Evolutionary conservation across 1,140 invertebrate species (phyloP).

Genomic region (Drosophila sturtevanti): DNA sequence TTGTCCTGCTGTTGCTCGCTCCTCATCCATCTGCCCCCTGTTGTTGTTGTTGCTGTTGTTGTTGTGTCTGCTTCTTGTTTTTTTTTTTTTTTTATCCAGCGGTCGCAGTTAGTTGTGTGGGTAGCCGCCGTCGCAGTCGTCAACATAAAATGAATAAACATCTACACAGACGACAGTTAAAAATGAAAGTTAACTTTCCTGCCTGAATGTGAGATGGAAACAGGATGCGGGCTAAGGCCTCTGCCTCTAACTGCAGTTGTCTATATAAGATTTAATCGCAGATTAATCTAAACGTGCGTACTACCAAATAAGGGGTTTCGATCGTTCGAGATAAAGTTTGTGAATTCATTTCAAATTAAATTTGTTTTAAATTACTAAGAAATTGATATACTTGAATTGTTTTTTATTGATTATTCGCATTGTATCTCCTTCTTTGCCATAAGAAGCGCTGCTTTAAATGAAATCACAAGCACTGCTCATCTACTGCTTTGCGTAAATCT

Average conservation of each 20-base stretch:
- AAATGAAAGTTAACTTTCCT: background rate
- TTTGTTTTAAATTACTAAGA: too few relatives aligned
- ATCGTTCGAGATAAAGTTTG: too few relatives aligned
- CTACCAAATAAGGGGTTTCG: too few relatives aligned
- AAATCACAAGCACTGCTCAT: too few relatives aligned
- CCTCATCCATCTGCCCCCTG: background rate
- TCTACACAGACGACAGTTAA: conserved; percentile 35
- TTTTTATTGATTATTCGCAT: too few relatives aligned
- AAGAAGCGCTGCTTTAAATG: too few relatives aligned
- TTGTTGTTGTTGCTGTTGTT: background rate
- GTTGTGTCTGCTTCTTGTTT: conserved; percentile 43
- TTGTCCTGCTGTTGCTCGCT: background rate
- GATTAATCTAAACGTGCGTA: too few relatives aligned
- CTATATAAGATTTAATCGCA: too few relatives aligned
- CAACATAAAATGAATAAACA: conserved; percentile 56
- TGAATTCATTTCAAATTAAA: too few relatives aligned
- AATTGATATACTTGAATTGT: too few relatives aligned
- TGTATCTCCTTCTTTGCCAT: too few relatives aligned
- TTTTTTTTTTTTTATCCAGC: conserved; percentile 35
- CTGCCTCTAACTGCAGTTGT: background rate
- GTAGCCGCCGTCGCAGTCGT: conserved; percentile 6
- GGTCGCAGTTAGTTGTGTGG: conserved; percentile 57
- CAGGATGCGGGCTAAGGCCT: background rate
- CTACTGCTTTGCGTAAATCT: too few relatives aligned
- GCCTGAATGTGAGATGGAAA: background rate